These are phyloP conservation scores for Pygmarrhopalites habei DNA, from an alignment of 1,140 invertebrate genomes.

Conservation along the genomic window DNA sequence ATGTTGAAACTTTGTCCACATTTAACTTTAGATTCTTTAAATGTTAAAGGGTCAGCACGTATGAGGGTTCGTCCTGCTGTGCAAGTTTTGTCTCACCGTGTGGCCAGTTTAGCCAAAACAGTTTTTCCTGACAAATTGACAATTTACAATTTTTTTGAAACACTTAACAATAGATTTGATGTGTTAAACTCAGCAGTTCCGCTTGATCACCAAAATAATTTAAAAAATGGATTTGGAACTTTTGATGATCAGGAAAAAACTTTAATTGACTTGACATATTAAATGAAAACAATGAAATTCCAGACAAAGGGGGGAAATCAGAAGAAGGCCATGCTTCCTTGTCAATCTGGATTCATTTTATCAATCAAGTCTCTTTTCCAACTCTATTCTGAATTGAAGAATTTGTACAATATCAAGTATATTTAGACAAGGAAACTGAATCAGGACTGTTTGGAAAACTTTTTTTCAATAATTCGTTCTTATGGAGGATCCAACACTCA, in stretches of 20 bases:
- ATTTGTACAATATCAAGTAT: conserved; percentile 6
- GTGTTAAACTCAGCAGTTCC: conserved; percentile 25
- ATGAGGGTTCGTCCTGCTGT: conserved; percentile 20
- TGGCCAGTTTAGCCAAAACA: neutral
- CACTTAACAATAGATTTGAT: conserved; percentile 29
- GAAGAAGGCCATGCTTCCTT: conserved; percentile 16
- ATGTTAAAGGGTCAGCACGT: conserved; percentile 10
- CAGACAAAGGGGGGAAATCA: neutral
- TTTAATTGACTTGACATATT: conserved; percentile 16
- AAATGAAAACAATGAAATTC: conserved; percentile 2
- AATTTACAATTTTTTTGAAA: conserved; percentile 25
- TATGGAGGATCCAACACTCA: conserved; percentile 23
- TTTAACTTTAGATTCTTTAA: conserved; percentile 10
- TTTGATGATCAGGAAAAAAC: conserved; percentile 15
- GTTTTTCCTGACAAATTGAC: neutral
- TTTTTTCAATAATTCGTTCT: conserved; percentile 29
- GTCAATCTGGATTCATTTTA: conserved; percentile 31
- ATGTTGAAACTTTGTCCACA: conserved; percentile 22
- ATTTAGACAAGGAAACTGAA: conserved; percentile 27
- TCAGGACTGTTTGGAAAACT: conserved; percentile 33
- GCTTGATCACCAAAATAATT: conserved; percentile 1
- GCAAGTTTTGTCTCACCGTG: conserved; percentile 7
- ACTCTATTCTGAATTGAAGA: conserved; percentile 18
- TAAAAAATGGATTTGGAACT: conserved; percentile 24
- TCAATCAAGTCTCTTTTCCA: conserved; percentile 22